phyloP scores from a whole-genome alignment of 2,113 vertebrate species.

The Lipotes vexillifer region DNA sequence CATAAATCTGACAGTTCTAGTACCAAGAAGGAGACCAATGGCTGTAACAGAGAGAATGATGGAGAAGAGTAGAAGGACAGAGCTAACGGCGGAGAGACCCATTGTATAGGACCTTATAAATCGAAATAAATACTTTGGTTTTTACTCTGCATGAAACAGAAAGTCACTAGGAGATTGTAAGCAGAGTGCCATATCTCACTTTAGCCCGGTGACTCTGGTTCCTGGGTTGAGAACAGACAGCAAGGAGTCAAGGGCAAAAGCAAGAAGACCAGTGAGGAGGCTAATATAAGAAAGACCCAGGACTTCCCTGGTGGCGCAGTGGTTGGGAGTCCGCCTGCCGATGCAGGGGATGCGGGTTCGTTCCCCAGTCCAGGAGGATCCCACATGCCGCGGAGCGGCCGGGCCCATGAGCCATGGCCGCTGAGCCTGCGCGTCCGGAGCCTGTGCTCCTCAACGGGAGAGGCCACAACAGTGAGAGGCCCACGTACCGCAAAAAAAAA shows the following conservation, averaged over 20 bases:
- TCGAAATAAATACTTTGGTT: not conserved
- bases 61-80: not conserved
- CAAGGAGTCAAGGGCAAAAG: not conserved
- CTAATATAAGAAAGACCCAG: not conserved
- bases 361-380: no score
- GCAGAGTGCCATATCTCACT: not conserved
- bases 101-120: not conserved
- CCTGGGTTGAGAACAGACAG: not conserved
- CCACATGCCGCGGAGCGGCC: no score
- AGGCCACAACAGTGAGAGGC: no score
- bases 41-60: not conserved
- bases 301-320: no score
- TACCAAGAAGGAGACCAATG: not conserved
- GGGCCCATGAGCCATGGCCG: no score
- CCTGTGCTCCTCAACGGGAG: no score
- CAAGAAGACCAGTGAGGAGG: not conserved
- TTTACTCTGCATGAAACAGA: conserved; percentile 1
- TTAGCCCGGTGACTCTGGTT: not conserved
- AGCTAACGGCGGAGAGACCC: not conserved
- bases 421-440: no score
- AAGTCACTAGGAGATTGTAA: not conserved
- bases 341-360: no score
- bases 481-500: no score
- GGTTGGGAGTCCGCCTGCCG: no score
- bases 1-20: not conserved